Conservation (phyloP, 2,113 vertebrate genomes). For the Montifringilla adamsi region DNA sequence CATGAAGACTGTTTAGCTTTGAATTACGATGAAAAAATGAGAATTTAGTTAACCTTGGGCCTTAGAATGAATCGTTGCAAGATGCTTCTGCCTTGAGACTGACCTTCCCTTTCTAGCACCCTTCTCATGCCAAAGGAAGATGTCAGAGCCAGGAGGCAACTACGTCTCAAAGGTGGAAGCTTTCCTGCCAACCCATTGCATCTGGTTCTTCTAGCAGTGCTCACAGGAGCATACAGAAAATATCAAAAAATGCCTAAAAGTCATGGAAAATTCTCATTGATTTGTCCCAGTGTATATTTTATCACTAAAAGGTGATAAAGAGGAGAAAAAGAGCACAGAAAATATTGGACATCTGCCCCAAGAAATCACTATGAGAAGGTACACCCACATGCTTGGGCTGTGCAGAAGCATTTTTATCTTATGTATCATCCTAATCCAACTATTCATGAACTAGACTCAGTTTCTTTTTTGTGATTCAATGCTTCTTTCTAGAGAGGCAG, state of each 20-base stretch:
- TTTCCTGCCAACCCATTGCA: background rate
- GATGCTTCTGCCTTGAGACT: background rate
- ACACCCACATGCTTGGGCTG: background rate
- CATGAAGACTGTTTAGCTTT: background rate
- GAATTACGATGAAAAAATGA: conserved; percentile 12
- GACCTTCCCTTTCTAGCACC: background rate
- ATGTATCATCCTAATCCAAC: background rate
- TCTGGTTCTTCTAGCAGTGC: background rate
- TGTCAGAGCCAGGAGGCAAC: background rate
- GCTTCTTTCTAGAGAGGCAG: background rate
- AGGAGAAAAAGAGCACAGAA: background rate
- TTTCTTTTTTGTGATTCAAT: background rate
- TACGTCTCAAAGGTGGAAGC: background rate
- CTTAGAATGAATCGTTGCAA: background rate
- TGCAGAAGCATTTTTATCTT: background rate
- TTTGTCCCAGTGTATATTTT: background rate
- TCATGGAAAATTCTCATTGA: background rate
- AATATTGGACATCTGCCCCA: background rate
- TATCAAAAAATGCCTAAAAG: background rate
- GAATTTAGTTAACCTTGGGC: background rate
- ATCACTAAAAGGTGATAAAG: background rate
- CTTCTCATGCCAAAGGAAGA: background rate
- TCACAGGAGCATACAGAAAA: background rate
- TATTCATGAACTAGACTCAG: background rate
- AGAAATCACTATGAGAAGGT: rapidly evolving